Conservation (phyloP, 2,113 vertebrate species). For the Lipophrys pholis region DNA sequence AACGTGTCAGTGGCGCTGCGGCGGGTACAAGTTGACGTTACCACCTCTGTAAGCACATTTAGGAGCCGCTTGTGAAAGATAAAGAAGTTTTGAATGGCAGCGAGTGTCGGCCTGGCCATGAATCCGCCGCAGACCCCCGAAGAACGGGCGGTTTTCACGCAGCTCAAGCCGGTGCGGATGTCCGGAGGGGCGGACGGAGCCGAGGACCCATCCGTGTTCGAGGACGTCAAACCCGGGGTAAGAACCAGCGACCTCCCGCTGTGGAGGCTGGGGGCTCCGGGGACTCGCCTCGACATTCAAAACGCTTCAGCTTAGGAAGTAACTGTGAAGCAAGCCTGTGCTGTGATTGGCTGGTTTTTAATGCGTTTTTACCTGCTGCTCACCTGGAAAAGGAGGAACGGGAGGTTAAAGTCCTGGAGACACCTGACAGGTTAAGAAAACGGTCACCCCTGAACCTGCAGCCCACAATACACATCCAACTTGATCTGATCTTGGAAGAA, state of each 20-base stretch:
- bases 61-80: neutral
- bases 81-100: conserved; percentile 79
- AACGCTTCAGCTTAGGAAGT: no score
- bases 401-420: no score
- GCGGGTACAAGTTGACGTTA: neutral
- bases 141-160: conserved; percentile 87
- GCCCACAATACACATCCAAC: no score
- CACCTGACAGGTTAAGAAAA: no score
- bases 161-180: conserved; percentile 89
- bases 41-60: neutral
- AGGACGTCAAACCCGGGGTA: conserved; percentile 88
- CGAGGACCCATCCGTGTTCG: conserved; percentile 89
- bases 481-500: no score
- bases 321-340: no score
- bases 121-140: conserved; percentile 80
- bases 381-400: no score
- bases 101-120: conserved; percentile 82
- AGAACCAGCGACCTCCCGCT: conserved; percentile 55
- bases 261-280: conserved; percentile 11
- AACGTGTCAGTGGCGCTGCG: conserved; percentile 39
- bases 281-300: neutral
- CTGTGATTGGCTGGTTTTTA: neutral
- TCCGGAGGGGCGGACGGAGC: conserved; percentile 76
- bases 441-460: no score
- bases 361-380: no score